Evolutionary conservation across 2,797 vertebrate species (phyloP).

Genomic region (Hemibagrus guttatus): DNA sequence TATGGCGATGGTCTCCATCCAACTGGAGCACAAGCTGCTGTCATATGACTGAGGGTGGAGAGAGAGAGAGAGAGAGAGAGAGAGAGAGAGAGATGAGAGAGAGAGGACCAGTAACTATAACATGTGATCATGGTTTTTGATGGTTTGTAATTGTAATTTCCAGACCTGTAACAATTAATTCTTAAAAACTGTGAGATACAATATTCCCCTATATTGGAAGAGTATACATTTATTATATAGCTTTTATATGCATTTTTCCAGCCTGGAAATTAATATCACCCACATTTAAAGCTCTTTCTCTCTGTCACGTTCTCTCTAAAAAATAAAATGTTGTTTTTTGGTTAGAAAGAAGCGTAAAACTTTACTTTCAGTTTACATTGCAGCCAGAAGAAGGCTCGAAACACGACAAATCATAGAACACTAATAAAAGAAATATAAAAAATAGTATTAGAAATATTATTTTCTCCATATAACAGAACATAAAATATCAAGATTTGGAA

Average conservation of each 20-base stretch:
- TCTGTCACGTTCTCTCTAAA: background rate
- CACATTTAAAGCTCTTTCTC: background rate
- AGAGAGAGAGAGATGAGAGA: constrained; percentile 3
- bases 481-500: background rate
- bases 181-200: background rate
- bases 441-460: background rate
- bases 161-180: background rate
- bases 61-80: constrained; percentile 5
- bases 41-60: constrained; percentile 54
- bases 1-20: constrained; percentile 58
- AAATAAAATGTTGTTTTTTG: background rate
- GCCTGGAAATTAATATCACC: background rate
- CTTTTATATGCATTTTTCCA: background rate
- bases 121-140: background rate
- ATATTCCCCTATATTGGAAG: background rate
- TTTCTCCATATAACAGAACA: background rate
- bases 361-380: background rate
- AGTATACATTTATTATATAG: background rate
- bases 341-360: background rate
- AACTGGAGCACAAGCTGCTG: constrained; percentile 51
- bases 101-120: background rate
- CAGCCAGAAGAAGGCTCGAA: background rate
- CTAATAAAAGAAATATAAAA: too few relatives aligned
- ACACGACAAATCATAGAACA: background rate
- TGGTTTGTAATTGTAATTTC: background rate